Percentiles rank a stretch among this genome's conserved stretches.
Conservation (phyloP, 2,797 vertebrate species). For the Heterohyrax brucei region DNA sequence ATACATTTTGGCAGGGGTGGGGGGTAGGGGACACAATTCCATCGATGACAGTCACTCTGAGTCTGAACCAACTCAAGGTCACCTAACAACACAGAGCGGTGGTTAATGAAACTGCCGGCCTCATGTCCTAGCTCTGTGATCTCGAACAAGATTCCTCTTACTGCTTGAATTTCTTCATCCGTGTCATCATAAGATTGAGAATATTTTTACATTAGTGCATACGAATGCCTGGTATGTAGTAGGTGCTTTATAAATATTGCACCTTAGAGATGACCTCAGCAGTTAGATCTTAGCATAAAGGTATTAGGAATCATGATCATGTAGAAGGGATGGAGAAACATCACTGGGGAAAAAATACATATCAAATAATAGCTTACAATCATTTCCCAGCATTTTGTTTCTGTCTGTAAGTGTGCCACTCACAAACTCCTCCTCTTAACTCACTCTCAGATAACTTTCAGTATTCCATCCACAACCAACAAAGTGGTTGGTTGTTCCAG, state of each 20-base stretch:
- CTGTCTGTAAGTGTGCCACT: background rate
- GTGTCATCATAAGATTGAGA: background rate
- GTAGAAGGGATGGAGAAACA: background rate
- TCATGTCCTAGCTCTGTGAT: background rate
- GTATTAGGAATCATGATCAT: background rate
- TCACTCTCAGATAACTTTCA: constrained; percentile 73
- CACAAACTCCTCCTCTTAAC: constrained; percentile 55
- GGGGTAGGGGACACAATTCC: no score
- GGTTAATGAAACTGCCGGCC: background rate
- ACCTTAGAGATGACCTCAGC: background rate
- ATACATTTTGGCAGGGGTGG: no score
- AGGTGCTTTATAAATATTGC: constrained; percentile 4
- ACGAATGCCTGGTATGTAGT: background rate
- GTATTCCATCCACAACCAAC: constrained; percentile 47
- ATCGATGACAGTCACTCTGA: no score
- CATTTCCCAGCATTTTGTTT: constrained; percentile 79
- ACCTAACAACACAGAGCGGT: no score
- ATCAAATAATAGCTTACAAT: constrained; percentile 83
- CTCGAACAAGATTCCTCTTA: background rate
- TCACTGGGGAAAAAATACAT: constrained; percentile 81
- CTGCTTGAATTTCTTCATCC: background rate
- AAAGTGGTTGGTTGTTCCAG: constrained; percentile 67
- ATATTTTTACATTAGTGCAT: background rate
- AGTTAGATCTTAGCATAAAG: background rate
- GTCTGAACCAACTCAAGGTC: no score